phyloP scores from a whole-genome alignment of 2,113 vertebrate genomes.

The Ameiurus melas region DNA sequence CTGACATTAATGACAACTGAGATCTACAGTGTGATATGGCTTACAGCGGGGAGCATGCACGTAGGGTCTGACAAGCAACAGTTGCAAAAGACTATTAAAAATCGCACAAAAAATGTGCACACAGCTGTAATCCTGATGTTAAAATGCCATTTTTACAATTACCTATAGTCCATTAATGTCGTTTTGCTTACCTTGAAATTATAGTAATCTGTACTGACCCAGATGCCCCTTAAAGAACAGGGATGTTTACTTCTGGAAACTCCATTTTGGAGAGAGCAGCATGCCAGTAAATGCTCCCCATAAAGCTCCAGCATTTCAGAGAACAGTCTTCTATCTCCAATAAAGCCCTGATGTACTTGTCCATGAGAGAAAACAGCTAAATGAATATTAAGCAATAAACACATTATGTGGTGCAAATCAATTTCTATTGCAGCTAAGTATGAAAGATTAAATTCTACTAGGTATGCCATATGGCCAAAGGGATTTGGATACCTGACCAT shows the following conservation, averaged over 20 bases:
- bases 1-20: no score
- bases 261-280: background rate
- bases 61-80: no score
- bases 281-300: constrained; percentile 23
- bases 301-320: constrained; percentile 15
- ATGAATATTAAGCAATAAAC: constrained; percentile 17
- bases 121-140: no score
- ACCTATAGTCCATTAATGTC: constrained; percentile 14
- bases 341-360: constrained; percentile 30
- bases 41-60: no score
- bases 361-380: constrained; percentile 14
- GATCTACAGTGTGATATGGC: no score
- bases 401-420: constrained; percentile 35
- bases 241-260: background rate
- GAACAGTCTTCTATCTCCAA: constrained; percentile 6
- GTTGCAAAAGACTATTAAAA: no score
- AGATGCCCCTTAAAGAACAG: background rate
- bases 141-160: constrained; percentile 33
- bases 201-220: background rate
- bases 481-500: background rate
- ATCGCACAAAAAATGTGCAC: no score
- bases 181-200: background rate
- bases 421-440: constrained; percentile 25
- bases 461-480: background rate
- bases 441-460: constrained; percentile 23